Evolutionary conservation across 2,888 invertebrate genomes (phyloP).

Genomic region (Ophion slaviceki): DNA sequence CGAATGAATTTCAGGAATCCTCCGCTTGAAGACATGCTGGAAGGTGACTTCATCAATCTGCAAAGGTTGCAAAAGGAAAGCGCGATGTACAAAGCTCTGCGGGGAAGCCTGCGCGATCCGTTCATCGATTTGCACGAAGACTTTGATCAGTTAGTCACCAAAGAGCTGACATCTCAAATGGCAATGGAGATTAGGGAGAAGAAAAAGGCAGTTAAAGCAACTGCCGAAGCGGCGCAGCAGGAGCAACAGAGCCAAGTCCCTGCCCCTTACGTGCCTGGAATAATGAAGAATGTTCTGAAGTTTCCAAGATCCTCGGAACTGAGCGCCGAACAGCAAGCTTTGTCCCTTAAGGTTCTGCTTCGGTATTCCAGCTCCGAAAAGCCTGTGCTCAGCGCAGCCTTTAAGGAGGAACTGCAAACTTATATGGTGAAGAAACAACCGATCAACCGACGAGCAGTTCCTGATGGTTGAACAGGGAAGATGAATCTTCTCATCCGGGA

Average conservation of each 20-base stretch:
- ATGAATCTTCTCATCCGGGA: too few relatives aligned
- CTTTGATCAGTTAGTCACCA: constrained; percentile 58
- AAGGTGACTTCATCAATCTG: constrained; percentile 73
- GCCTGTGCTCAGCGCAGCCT: constrained; percentile 62
- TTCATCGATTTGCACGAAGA: constrained; percentile 72
- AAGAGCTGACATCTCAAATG: constrained; percentile 48
- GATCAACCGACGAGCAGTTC: background rate
- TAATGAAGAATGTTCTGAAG: constrained; percentile 60
- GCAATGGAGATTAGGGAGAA: background rate
- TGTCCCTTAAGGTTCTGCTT: constrained; percentile 71
- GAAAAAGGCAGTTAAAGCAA: background rate
- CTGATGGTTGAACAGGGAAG: background rate
- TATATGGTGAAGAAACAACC: constrained; percentile 69
- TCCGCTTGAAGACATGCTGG: constrained; percentile 76
- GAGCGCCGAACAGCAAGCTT: constrained; percentile 68
- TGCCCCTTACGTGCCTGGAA: constrained; percentile 71
- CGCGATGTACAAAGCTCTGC: constrained; percentile 74
- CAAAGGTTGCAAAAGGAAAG: constrained; percentile 76
- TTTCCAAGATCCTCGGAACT: constrained; percentile 70
- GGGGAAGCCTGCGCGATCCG: constrained; percentile 75
- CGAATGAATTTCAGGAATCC: constrained; percentile 72
- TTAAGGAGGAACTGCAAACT: constrained; percentile 69
- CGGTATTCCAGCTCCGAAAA: constrained; percentile 69
- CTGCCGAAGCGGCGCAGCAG: background rate
- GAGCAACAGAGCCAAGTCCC: background rate